Evolutionary conservation across 1,140 invertebrate species (phyloP), one percentile per base, ranked within the genome.

Genomic region (Amphibalanus amphitrite): DNA sequence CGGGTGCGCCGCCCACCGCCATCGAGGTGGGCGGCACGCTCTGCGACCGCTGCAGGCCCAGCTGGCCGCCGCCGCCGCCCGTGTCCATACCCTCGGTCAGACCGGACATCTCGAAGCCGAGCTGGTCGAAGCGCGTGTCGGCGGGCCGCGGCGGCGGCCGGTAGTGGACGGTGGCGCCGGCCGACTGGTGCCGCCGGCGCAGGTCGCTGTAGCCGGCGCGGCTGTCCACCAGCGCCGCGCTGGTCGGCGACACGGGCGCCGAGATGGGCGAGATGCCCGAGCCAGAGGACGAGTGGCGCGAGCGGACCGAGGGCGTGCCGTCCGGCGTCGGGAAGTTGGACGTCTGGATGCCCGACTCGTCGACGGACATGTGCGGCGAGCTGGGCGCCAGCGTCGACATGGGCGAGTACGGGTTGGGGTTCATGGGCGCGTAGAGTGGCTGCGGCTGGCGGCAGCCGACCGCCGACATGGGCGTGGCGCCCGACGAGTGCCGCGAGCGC

Each of bases 401-500:
- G 23, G 77, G 77, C 15, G 76, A 77, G 33, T 74, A 72, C 20
- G 76, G 77, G 59, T 77, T 75, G 20, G 73, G 75, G 68, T 75
- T 72, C 47, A 74, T 72, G 29, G 75, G 72, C n/a, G 72, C 33
- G 30, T 71, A 73, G 65, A 74, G 47, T n/a, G 73, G 69, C 68
- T 73, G 71, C 6, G 72, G 40, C 10, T 67, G n/a, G 29, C 72
- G 71, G 20, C 68, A 70, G n/a, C 74, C 70, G 69, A 74, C 71
- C 26, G 69, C 69, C 10, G 71, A 69, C 28, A 72, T 29, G 13
- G 73, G 72, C 4, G 75, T 74, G 38, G 75, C 76, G 23, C 77
- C 78, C 15, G 77, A 78, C 20, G 77, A 77, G 71, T 78, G 77
- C 4, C 78, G 71, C 25, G 76, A 77, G 28, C 78, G 74, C 67